phyloP scores from a whole-genome alignment of 37 sponge, comb jelly and placozoan species.

The Eunapius fragilis region DNA sequence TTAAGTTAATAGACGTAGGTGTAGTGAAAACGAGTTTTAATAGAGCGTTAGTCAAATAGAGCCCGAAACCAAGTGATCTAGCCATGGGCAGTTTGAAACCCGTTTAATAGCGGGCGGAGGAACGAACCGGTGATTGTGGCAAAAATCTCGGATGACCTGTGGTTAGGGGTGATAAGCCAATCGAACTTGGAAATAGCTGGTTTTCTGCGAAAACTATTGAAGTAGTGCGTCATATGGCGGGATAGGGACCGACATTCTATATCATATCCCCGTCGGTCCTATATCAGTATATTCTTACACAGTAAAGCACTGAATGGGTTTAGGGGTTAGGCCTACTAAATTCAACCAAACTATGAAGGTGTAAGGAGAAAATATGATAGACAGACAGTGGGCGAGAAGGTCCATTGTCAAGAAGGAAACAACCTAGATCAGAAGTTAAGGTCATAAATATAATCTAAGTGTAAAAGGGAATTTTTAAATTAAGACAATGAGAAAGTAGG shows the following conservation, averaged over 20 bases:
- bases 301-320: slow-evolving; percentile 71
- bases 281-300: slow-evolving; percentile 34
- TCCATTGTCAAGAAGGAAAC: slow-evolving; percentile 77
- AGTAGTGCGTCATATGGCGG: slow-evolving; percentile 68
- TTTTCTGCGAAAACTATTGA: slow-evolving; percentile 91
- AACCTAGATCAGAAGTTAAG: slow-evolving; percentile 83
- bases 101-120: slow-evolving; percentile 50
- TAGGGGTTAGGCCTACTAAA: slow-evolving; percentile 14
- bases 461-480: slow-evolving; percentile 41
- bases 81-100: slow-evolving; percentile 75
- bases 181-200: slow-evolving; percentile 94
- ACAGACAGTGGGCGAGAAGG: slow-evolving; percentile 81
- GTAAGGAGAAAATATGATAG: slow-evolving; percentile 62
- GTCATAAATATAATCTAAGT: slow-evolving; percentile 67
- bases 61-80: slow-evolving; percentile 90
- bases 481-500: slow-evolving; percentile 84
- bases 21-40: slow-evolving; percentile 78
- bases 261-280: neutral
- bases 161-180: slow-evolving; percentile 87
- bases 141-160: slow-evolving; percentile 91
- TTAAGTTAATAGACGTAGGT: slow-evolving; percentile 76
- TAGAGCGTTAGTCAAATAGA: slow-evolving; percentile 65
- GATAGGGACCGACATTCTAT: neutral
- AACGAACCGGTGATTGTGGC: slow-evolving; percentile 91
- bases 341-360: slow-evolving; percentile 75